Evolutionary conservation across 1,140 invertebrate genomes (phyloP).

Genomic region (Drosophila gunungcola): DNA sequence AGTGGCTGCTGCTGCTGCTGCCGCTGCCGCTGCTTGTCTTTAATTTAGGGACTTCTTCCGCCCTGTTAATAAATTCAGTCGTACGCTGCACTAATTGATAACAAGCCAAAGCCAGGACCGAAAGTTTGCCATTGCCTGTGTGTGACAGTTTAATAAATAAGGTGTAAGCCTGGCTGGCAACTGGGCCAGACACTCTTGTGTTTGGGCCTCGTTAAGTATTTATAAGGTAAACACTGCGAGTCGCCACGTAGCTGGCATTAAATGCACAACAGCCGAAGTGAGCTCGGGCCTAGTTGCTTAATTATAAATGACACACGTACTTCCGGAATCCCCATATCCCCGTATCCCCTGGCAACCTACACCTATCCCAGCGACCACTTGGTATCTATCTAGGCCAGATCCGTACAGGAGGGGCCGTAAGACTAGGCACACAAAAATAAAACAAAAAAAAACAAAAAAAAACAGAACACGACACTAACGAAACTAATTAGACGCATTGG

Average conservation of each 20-base stretch:
- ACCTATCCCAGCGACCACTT: conserved; percentile 17
- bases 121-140: conserved; percentile 35
- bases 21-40: conserved; percentile 24
- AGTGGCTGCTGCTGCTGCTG: conserved; percentile 37
- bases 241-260: conserved; percentile 69
- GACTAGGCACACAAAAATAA: conserved; percentile 17
- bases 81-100: conserved; percentile 74
- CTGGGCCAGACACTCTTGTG: conserved; percentile 54
- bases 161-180: conserved; percentile 58
- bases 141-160: conserved; percentile 73
- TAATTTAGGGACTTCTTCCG: conserved; percentile 28
- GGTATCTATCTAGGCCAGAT: conserved; percentile 71
- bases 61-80: conserved; percentile 69
- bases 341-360: conserved; percentile 13
- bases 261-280: conserved; percentile 70
- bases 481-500: conserved; percentile 77
- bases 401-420: conserved; percentile 22
- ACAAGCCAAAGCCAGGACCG: conserved; percentile 52
- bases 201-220: conserved; percentile 72
- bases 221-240: conserved; percentile 71
- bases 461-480: conserved; percentile 68
- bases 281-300: conserved; percentile 77
- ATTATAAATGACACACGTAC: conserved; percentile 82
- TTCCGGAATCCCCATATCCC: conserved; percentile 15
- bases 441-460: conserved; percentile 38